Conservation (phyloP, 2,888 invertebrate species). For the Perdita meconis region DNA sequence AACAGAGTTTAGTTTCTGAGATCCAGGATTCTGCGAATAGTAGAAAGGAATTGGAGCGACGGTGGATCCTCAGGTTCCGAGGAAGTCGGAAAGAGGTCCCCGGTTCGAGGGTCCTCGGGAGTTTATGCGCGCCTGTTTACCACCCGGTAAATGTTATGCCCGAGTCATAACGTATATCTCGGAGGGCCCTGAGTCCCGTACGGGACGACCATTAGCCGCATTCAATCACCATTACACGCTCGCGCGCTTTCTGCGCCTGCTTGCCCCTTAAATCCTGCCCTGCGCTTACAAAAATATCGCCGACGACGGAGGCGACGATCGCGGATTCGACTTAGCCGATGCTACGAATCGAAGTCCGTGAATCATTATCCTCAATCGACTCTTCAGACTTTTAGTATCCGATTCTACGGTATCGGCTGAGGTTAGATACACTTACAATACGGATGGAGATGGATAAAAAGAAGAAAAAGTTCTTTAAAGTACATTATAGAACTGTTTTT, state of each 20-base stretch:
- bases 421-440: too few species aligned
- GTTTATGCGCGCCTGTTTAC: slow-evolving; percentile 69
- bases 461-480: too few species aligned
- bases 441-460: too few species aligned
- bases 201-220: slow-evolving; percentile 74
- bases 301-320: slow-evolving; percentile 5
- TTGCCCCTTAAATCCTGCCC: slow-evolving; percentile 67
- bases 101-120: slow-evolving; percentile 27
- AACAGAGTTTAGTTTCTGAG: too few species aligned
- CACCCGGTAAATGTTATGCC: slow-evolving; percentile 71
- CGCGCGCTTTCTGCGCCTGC: slow-evolving; percentile 71
- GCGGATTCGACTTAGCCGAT: slow-evolving; percentile 12
- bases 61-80: slow-evolving; percentile 4
- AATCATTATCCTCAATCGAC: slow-evolving; percentile 4
- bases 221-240: slow-evolving; percentile 77
- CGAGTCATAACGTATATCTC: slow-evolving; percentile 71
- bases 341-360: slow-evolving; percentile 30
- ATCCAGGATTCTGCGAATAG: background rate
- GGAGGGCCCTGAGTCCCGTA: slow-evolving; percentile 66
- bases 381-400: too few species aligned
- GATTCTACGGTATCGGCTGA: too few species aligned
- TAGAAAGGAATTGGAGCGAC: slow-evolving; percentile 10
- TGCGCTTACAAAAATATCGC: slow-evolving; percentile 58
- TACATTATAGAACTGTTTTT: too few species aligned
- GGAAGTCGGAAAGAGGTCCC: background rate